Evolutionary conservation across 2,113 vertebrate genomes (phyloP), one percentile per base, ranked within the genome.

Genomic region (Tetraodon nigroviridis): DNA sequence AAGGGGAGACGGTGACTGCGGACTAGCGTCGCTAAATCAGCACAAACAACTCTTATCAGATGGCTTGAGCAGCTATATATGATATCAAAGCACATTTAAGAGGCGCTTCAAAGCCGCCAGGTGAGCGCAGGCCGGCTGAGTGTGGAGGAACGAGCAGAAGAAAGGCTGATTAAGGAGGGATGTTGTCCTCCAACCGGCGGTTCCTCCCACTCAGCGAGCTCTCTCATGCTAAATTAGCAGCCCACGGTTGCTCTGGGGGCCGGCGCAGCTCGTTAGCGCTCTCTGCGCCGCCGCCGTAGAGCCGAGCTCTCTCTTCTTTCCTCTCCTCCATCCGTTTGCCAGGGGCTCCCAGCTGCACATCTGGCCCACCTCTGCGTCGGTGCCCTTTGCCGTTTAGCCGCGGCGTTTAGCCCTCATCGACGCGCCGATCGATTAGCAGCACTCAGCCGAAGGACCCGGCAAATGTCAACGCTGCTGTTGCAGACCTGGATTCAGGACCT

Each of bases 181-280:
- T 73, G 69, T 55, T 73, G 59, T 64, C 48, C 69, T 78, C 67
- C 63, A 56, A 56, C 19, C 10, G 73, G 57, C 14, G 5, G 72
- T 68, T 76, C 58, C 51, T 69, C 80, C 80, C 67, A 73, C 80
- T 74, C 67, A 66, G 63, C 55, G 18, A 19, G 53, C 48, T 41
- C 55, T 70, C 58, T 53, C 10, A 42, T 29, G 53, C 80, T 66
- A 57, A 71, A 74, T 12, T 47, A 69, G 71, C 73, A 40, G 0
- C 73, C 76, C 64, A 79, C 80, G 50, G 63, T 79, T 37, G 40
- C 80, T 63, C 64, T 5, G 48, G 57, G 59, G 70, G 15, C 55
- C 24, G 1, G 16, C 19, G 51, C 57, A 41, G 58, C 68, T 72
- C 13, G 20, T 69, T 60, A 68, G 56, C 63, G 37, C 16, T 46